phyloP scores from a whole-genome alignment of 2,797 vertebrate genomes.

The Ficedula albicollis region DNA sequence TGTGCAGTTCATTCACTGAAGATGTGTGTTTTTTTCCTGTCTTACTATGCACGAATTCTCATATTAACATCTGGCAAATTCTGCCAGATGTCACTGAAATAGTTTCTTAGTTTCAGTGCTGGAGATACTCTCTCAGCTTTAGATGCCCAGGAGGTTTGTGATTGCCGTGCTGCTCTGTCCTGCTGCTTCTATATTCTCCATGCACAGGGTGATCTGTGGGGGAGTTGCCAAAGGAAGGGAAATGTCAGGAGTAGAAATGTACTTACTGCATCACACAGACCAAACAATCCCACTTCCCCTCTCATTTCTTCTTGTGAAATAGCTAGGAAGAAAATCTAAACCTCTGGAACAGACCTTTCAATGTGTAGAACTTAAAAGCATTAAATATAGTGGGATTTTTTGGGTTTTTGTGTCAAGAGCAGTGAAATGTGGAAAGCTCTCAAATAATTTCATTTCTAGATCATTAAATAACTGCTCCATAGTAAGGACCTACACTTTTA shows the following conservation, averaged over 20 bases:
- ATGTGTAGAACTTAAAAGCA: not conserved
- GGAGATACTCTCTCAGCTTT: not conserved
- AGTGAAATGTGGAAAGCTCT: not conserved
- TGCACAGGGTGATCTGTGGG: not conserved
- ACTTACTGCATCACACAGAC: not conserved
- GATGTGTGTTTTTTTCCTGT: not conserved
- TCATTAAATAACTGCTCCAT: not conserved
- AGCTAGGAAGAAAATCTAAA: not conserved
- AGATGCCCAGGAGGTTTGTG: not conserved
- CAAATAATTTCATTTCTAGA: not conserved
- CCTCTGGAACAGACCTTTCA: not conserved
- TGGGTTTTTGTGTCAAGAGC: not conserved
- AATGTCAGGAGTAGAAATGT: constrained; percentile 28
- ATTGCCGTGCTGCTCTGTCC: not conserved
- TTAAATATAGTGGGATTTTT: not conserved
- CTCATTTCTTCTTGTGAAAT: not conserved
- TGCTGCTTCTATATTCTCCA: constrained; percentile 27
- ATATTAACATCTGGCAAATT: constrained; percentile 25
- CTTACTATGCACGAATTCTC: not conserved
- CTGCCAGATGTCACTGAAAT: constrained; percentile 35
- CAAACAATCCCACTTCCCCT: not conserved
- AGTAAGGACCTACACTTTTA: not conserved
- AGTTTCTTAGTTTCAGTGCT: not conserved
- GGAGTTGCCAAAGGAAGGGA: constrained; percentile 16
- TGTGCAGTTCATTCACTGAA: not conserved